Evolutionary conservation across 2,797 vertebrate genomes (phyloP).

Genomic region (Aulostomus chinensis): DNA sequence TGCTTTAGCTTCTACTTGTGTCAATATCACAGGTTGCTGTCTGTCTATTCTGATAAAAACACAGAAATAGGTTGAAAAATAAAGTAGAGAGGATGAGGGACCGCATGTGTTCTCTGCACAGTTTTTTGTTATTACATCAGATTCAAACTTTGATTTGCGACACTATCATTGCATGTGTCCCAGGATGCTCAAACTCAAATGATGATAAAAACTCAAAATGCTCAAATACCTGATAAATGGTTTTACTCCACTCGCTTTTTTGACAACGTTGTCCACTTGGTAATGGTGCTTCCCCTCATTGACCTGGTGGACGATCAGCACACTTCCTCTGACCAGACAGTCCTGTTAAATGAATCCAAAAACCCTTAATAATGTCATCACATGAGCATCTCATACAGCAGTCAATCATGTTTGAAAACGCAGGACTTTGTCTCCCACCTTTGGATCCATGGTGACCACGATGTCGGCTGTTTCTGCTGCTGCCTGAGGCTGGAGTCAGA

Average conservation of each 20-base stretch:
- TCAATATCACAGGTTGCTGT: too few species aligned
- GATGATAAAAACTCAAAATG: too few species aligned
- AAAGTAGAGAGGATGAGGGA: too few species aligned
- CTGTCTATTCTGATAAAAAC: too few species aligned
- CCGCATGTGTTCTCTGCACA: too few species aligned
- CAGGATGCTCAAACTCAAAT: too few species aligned
- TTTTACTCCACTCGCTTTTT: constrained; percentile 26
- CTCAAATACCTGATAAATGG: constrained; percentile 67
- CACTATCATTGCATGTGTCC: too few species aligned
- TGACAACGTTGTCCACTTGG: constrained; percentile 70
- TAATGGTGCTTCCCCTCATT: constrained; percentile 76
- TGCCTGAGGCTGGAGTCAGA: neutral
- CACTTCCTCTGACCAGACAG: constrained; percentile 51
- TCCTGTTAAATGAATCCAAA: constrained; percentile 44
- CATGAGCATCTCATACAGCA: too few species aligned
- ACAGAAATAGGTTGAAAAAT: too few species aligned
- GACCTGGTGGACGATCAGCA: constrained; percentile 65
- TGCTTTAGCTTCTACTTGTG: too few species aligned
- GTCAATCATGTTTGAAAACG: neutral
- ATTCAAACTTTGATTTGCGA: too few species aligned
- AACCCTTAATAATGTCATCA: neutral
- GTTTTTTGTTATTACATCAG: too few species aligned
- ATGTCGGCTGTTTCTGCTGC: neutral
- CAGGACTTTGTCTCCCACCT: constrained; percentile 38
- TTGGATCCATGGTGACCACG: constrained; percentile 49